phyloP scores from a whole-genome alignment of 2,888 invertebrate genomes.

The Tridacna crocea region DNA sequence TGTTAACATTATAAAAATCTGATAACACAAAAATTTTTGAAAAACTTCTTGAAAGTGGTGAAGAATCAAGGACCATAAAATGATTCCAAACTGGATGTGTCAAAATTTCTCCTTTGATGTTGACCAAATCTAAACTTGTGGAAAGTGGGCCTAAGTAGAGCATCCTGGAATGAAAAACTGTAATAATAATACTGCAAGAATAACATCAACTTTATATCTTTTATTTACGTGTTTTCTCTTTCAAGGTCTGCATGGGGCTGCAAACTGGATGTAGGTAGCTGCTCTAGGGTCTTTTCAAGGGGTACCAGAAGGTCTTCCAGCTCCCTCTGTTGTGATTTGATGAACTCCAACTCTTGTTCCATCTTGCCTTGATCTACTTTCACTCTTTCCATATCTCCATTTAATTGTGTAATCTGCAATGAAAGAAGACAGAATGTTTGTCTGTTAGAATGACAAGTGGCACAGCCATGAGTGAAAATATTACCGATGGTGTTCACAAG shows the following conservation, averaged over 20 bases:
- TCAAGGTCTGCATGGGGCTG: conserved; percentile 90
- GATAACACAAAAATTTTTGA: no score
- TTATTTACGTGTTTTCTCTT: conserved; percentile 92
- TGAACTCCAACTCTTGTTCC: conserved; percentile 97
- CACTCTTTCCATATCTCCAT: conserved; percentile 94
- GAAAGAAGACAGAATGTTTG: not conserved
- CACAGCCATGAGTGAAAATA: no score
- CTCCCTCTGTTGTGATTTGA: conserved; percentile 95
- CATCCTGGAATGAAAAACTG: no score
- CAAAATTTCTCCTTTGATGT: no score
- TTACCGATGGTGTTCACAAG: no score
- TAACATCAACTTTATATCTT: not conserved
- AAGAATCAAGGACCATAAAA: no score
- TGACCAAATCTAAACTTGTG: no score
- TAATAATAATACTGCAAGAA: not conserved
- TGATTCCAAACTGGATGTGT: no score
- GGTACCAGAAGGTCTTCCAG: conserved; percentile 94
- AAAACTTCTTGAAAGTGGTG: no score
- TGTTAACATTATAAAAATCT: no score
- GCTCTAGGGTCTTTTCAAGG: conserved; percentile 90
- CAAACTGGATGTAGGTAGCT: conserved; percentile 80
- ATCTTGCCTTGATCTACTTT: conserved; percentile 94
- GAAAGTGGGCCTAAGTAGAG: no score
- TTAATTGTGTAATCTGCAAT: conserved; percentile 91
- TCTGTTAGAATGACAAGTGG: no score